Evolutionary conservation across 2,888 invertebrate genomes (phyloP).

Genomic region (Acanthosoma haemorrhoidale): DNA sequence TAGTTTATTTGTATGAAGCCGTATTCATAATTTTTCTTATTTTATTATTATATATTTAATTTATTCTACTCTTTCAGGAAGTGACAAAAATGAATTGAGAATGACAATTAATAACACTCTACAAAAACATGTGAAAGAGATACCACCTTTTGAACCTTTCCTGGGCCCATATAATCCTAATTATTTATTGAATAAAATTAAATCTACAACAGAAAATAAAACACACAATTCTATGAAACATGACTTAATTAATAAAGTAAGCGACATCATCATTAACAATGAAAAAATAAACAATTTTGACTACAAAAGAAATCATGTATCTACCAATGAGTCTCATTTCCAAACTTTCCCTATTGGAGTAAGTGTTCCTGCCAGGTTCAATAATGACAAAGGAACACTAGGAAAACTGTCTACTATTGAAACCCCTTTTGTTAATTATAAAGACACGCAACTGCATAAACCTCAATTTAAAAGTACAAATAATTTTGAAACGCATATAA

Average conservation of each 20-base stretch:
- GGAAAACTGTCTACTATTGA: too few relatives aligned
- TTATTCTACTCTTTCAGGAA: conserved; percentile 35
- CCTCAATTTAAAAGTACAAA: background rate
- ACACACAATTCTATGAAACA: background rate
- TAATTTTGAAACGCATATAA: background rate
- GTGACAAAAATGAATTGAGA: conserved; percentile 20
- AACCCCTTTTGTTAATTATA: background rate
- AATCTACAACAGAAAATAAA: too few relatives aligned
- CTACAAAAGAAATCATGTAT: too few relatives aligned
- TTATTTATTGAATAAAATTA: conserved; percentile 36
- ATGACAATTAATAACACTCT: conserved; percentile 28
- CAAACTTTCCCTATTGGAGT: background rate
- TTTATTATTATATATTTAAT: too few relatives aligned
- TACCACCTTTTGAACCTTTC: conserved; percentile 42
- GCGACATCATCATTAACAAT: background rate
- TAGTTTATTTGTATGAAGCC: too few relatives aligned
- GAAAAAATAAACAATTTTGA: too few relatives aligned
- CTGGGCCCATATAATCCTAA: conserved; percentile 50
- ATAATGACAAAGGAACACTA: background rate
- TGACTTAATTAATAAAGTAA: background rate
- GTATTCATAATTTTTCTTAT: too few relatives aligned
- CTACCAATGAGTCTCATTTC: background rate
- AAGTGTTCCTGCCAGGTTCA: background rate
- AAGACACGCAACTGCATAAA: background rate
- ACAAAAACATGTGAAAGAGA: background rate